These are phyloP conservation scores for Crepidodera aurea DNA, from an alignment of 2,888 invertebrate species.

Conservation along the genomic window DNA sequence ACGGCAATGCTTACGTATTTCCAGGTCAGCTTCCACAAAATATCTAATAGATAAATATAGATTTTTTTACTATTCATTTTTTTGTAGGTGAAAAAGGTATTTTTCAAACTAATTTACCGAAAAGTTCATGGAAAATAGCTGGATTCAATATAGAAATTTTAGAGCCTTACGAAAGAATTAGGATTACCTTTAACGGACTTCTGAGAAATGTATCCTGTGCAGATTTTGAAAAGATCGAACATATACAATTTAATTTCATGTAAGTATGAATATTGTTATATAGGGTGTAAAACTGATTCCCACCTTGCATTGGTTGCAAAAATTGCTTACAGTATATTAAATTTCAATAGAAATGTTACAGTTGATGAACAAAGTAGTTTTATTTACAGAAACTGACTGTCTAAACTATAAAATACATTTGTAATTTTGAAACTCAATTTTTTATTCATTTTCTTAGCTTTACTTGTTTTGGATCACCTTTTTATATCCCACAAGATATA, in stretches of 20 bases:
- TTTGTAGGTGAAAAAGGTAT: conserved; percentile 23
- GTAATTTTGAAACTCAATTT: too few species aligned
- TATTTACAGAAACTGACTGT: too few species aligned
- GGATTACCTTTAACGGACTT: conserved; percentile 76
- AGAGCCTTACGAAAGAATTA: conserved; percentile 68
- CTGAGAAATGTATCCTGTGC: conserved; percentile 61
- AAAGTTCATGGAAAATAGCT: conserved; percentile 67
- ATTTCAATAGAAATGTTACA: too few species aligned
- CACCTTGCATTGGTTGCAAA: not conserved
- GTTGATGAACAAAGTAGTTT: too few species aligned
- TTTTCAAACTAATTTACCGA: conserved; percentile 27
- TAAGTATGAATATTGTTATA: conserved; percentile 57
- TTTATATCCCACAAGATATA: conserved; percentile 67
- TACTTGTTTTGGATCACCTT: conserved; percentile 62
- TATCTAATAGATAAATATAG: not conserved
- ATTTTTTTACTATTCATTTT: not conserved
- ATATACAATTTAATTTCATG: conserved; percentile 69
- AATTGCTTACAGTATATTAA: too few species aligned
- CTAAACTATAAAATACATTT: too few species aligned
- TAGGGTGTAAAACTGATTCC: too few species aligned
- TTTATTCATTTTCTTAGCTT: too few species aligned
- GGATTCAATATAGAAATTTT: conserved; percentile 70
- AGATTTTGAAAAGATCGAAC: conserved; percentile 58
- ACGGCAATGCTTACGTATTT: conserved; percentile 62
- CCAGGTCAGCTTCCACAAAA: conserved; percentile 55